phyloP scores from a whole-genome alignment of 2,888 invertebrate genomes.

The Polietes domitor region DNA sequence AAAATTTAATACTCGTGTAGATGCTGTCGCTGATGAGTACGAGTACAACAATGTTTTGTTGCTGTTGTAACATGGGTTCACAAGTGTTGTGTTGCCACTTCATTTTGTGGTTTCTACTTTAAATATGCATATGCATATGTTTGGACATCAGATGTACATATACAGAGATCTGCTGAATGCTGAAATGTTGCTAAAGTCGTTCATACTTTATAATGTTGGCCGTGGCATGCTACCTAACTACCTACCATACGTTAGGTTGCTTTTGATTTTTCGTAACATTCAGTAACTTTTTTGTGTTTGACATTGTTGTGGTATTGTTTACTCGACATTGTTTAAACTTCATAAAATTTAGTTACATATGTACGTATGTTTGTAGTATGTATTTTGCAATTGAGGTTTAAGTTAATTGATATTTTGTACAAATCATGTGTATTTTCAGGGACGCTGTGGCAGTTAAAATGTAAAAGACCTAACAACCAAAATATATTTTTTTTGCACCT shows the following conservation, averaged over 20 bases:
- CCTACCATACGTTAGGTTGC: background rate
- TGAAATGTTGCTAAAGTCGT: background rate
- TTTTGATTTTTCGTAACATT: background rate
- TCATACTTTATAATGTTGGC: background rate
- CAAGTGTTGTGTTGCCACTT: conserved; percentile 76
- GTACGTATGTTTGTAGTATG: no score
- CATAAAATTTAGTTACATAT: conserved; percentile 56
- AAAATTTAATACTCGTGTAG: conserved; percentile 45
- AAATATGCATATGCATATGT: no score
- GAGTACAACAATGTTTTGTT: conserved; percentile 39
- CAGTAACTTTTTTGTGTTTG: conserved; percentile 3
- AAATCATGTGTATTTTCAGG: background rate
- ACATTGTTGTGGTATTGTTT: conserved; percentile 42
- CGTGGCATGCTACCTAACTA: no score
- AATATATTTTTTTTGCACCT: no score
- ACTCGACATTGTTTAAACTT: conserved; percentile 49
- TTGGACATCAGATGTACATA: background rate
- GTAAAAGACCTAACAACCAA: no score
- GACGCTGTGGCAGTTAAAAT: background rate
- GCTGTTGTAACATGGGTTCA: conserved; percentile 65
- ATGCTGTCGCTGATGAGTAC: background rate
- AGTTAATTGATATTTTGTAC: conserved; percentile 65
- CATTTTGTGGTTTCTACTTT: conserved; percentile 74
- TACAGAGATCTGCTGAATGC: background rate
- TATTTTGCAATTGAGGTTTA: conserved; percentile 62